A percentile compares a stretch with the other conserved stretches of the same genome.
These are phyloP conservation scores for Accipiter virgatus DNA, from an alignment of 2,113 vertebrate genomes.

Conservation along the genomic window DNA sequence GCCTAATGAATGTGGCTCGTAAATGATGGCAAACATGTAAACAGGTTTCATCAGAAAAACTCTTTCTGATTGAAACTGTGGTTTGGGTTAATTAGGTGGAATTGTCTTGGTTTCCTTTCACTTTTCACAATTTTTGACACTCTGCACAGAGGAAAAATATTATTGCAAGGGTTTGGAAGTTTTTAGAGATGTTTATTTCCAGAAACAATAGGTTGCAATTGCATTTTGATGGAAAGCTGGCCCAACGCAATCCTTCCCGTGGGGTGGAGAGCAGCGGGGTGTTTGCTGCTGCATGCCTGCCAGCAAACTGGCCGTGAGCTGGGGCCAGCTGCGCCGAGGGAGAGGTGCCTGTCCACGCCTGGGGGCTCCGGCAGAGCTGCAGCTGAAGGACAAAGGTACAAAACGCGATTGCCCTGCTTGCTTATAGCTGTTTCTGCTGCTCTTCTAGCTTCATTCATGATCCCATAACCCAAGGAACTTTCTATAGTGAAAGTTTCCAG, in stretches of 20 bases:
- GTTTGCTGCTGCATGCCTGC: neutral
- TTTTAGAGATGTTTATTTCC: neutral
- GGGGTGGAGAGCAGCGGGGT: neutral
- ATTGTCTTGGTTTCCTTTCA: constrained; percentile 43
- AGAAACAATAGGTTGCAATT: neutral
- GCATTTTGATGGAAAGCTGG: neutral
- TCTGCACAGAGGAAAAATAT: neutral
- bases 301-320: neutral
- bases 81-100: constrained; percentile 67
- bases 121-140: neutral
- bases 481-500: neutral
- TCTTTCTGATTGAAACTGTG: constrained; percentile 61
- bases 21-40: constrained; percentile 64
- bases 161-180: neutral
- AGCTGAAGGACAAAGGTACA: neutral
- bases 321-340: neutral
- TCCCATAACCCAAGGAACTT: neutral
- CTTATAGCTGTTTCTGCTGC: neutral
- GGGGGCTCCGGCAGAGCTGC: neutral
- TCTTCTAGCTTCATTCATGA: neutral
- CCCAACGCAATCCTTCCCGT: neutral
- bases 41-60: constrained; percentile 59
- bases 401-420: too few relatives aligned
- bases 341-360: neutral
- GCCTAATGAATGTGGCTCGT: constrained; percentile 51